Conservation (phyloP, 2,888 invertebrate genomes). For the Parnassius smintheus region DNA sequence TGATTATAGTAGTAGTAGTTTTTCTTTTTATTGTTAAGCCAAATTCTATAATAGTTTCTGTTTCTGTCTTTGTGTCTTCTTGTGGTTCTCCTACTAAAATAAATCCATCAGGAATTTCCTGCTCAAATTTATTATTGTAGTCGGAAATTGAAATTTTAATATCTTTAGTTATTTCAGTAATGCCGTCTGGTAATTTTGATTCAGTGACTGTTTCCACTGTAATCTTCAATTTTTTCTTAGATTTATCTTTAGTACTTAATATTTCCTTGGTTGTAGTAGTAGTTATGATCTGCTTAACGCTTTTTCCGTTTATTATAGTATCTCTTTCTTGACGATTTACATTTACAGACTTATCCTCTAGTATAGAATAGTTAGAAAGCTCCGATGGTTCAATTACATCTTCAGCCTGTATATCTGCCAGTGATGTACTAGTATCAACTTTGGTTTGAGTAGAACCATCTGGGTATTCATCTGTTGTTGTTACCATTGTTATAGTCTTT, state of each 20-base stretch:
- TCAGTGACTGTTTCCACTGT: conserved; percentile 67
- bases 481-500: conserved; percentile 60
- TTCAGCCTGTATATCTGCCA: conserved; percentile 57
- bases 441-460: conserved; percentile 70
- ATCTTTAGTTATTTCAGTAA: conserved; percentile 69
- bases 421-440: conserved; percentile 61
- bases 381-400: conserved; percentile 47
- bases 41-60: conserved; percentile 51
- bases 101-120: conserved; percentile 47
- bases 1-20: conserved; percentile 52
- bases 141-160: conserved; percentile 65
- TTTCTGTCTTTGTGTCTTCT: conserved; percentile 46
- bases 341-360: conserved; percentile 57
- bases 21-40: conserved; percentile 55
- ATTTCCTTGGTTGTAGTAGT: conserved; percentile 64
- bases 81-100: conserved; percentile 46
- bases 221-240: conserved; percentile 64
- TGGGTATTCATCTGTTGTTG: conserved; percentile 69
- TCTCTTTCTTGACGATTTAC: conserved; percentile 57
- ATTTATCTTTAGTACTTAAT: conserved; percentile 51
- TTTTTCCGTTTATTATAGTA: conserved; percentile 56
- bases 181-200: conserved; percentile 58
- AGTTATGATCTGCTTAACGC: conserved; percentile 58
- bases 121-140: conserved; percentile 41
- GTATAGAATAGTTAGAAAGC: conserved; percentile 50